Percentiles rank a stretch among this genome's conserved stretches.
Conservation (phyloP, 2,113 vertebrate species). For the Oryzias curvinotus region DNA sequence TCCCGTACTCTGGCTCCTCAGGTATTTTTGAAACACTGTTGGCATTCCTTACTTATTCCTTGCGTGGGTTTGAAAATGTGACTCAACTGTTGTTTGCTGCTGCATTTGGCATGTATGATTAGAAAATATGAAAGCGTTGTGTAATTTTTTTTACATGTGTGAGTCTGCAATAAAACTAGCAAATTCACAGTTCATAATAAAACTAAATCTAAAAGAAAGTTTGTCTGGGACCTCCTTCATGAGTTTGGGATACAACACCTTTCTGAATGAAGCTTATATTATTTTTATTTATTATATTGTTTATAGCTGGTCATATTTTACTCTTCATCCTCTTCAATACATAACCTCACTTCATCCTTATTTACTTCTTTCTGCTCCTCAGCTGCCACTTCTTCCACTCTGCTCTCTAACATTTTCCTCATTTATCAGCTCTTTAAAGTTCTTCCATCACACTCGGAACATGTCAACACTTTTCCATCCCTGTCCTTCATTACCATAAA, state of each 20-base stretch:
- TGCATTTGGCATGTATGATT: slow-evolving; percentile 15
- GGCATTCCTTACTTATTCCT: slow-evolving; percentile 15
- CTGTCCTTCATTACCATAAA: no score
- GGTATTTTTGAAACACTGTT: slow-evolving; percentile 36
- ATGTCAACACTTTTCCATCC: no score
- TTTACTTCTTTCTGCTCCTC: no score
- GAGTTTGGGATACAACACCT: neutral
- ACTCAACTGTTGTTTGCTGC: slow-evolving; percentile 10
- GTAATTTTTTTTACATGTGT: slow-evolving; percentile 25
- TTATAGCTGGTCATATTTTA: no score
- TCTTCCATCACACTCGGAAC: no score
- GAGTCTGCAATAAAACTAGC: slow-evolving; percentile 18
- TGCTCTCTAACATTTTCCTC: no score
- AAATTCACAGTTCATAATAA: slow-evolving; percentile 53
- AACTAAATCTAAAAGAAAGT: slow-evolving; percentile 12
- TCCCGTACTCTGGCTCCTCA: slow-evolving; percentile 16
- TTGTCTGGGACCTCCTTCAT: neutral
- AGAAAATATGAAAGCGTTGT: slow-evolving; percentile 61
- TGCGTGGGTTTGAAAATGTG: slow-evolving; percentile 8
- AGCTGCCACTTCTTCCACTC: no score
- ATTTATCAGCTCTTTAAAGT: no score
- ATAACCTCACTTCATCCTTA: no score
- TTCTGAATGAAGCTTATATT: neutral
- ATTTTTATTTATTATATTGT: no score
- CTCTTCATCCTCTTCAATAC: no score